A percentile compares a stretch with the other conserved stretches of the same genome.
These are phyloP conservation scores for Galerucella calmariensis DNA, from an alignment of 2,888 invertebrate genomes.

Conservation along the genomic window DNA sequence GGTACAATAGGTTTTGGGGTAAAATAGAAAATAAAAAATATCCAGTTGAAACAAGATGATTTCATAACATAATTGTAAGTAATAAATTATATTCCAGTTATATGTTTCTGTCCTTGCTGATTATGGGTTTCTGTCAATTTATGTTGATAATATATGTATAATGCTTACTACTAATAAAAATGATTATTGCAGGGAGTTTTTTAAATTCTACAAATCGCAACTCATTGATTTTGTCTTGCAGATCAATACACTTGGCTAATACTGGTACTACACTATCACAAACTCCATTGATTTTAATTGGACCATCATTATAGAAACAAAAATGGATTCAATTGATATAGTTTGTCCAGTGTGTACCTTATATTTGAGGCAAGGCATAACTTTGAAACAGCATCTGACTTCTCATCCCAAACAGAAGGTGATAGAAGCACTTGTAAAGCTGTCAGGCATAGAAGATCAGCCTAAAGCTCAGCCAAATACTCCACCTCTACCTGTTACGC, in stretches of 20 bases:
- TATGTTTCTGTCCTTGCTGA: neutral
- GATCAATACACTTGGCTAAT: constrained; percentile 55
- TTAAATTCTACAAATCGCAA: constrained; percentile 34
- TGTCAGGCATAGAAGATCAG: constrained; percentile 50
- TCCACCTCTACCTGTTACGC: constrained; percentile 19
- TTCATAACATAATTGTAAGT: constrained; percentile 26
- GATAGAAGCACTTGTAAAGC: constrained; percentile 76
- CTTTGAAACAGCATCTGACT: constrained; percentile 82
- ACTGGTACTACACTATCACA: constrained; percentile 48
- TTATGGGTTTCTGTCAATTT: constrained; percentile 18
- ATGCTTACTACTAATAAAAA: constrained; percentile 2
- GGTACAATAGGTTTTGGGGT: constrained; percentile 6
- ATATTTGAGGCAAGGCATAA: constrained; percentile 84
- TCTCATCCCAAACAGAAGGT: constrained; percentile 91
- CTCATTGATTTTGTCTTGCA: constrained; percentile 58
- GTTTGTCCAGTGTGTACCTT: constrained; percentile 87
- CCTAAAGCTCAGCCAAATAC: constrained; percentile 40
- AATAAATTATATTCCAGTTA: constrained; percentile 9
- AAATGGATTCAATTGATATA: constrained; percentile 61
- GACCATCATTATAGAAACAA: constrained; percentile 17
- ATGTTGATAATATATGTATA: constrained; percentile 1
- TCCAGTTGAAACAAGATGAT: constrained; percentile 17
- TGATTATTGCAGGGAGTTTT: neutral
- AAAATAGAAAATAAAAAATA: constrained; percentile 6
- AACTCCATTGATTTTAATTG: constrained; percentile 34